Conservation (phyloP, 2,888 invertebrate genomes). For the Horisme vitalbata region DNA sequence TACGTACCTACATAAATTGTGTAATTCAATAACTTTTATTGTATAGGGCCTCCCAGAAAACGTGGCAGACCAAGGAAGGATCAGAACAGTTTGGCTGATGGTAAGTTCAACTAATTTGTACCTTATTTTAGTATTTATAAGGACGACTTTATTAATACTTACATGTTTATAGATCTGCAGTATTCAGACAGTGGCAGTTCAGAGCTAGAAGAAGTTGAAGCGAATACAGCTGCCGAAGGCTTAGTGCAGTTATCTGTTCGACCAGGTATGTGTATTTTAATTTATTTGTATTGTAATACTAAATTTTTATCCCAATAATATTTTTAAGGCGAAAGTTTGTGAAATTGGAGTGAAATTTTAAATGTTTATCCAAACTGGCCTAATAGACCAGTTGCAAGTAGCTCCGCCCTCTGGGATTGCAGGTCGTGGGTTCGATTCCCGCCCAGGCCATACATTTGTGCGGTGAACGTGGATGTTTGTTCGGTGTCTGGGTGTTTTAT, state of each 20-base stretch:
- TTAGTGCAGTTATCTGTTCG: slow-evolving; percentile 86
- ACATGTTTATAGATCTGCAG: slow-evolving; percentile 61
- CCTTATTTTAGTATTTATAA: neutral
- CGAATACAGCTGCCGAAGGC: slow-evolving; percentile 88
- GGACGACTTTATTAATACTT: slow-evolving; percentile 2
- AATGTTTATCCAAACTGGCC: too few relatives aligned
- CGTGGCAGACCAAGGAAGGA: slow-evolving; percentile 78
- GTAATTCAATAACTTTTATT: too few relatives aligned
- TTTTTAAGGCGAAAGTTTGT: too few relatives aligned
- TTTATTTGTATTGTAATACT: neutral
- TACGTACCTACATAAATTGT: too few relatives aligned
- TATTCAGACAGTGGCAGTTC: slow-evolving; percentile 80
- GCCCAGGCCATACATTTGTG: too few relatives aligned
- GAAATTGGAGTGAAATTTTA: too few relatives aligned
- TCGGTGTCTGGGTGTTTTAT: too few relatives aligned
- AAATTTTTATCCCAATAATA: too few relatives aligned
- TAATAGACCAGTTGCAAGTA: too few relatives aligned
- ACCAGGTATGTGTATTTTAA: slow-evolving; percentile 46
- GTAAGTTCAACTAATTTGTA: slow-evolving; percentile 58
- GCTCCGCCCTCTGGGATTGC: too few relatives aligned
- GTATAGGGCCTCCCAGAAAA: slow-evolving; percentile 68
- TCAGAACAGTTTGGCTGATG: slow-evolving; percentile 89
- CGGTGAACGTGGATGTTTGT: too few relatives aligned
- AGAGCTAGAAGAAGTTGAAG: slow-evolving; percentile 77
- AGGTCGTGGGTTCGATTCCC: too few relatives aligned